Conservation (phyloP, 1,140 invertebrate genomes). For the Mylabris phalerata region DNA sequence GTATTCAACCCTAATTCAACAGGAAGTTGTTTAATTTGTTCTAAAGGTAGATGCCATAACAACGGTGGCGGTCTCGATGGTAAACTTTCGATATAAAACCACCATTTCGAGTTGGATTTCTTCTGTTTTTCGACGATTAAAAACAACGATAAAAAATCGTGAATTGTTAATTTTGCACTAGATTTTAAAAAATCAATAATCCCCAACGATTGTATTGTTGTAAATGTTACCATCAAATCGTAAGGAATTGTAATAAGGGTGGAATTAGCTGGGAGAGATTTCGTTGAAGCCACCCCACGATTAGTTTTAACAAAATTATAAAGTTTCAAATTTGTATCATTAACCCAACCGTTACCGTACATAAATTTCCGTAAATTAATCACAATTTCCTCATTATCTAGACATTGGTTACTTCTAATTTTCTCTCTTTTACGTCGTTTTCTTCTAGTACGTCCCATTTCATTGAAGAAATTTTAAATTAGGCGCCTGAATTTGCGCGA, state of each 20-base stretch:
- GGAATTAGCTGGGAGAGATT: slow-evolving; percentile 40
- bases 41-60: slow-evolving; percentile 43
- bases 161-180: slow-evolving; percentile 41
- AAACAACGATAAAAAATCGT: slow-evolving; percentile 55
- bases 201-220: slow-evolving; percentile 30
- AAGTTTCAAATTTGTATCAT: slow-evolving; percentile 29
- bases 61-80: slow-evolving; percentile 50
- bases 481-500: neutral
- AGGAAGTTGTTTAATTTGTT: slow-evolving; percentile 42
- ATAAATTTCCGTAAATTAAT: slow-evolving; percentile 34
- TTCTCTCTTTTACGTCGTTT: slow-evolving; percentile 14
- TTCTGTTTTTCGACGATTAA: slow-evolving; percentile 49
- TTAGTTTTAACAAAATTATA: slow-evolving; percentile 46
- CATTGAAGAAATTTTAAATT: neutral
- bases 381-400: slow-evolving; percentile 20
- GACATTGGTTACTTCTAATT: neutral
- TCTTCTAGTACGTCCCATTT: slow-evolving; percentile 31
- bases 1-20: slow-evolving; percentile 36
- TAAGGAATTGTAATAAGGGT: slow-evolving; percentile 49
- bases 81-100: slow-evolving; percentile 53
- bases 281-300: slow-evolving; percentile 49
- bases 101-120: slow-evolving; percentile 39
- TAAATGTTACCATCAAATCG: slow-evolving; percentile 48
- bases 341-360: slow-evolving; percentile 27
- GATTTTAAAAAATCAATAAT: slow-evolving; percentile 32